Base-by-base conservation (phyloP, 2,797 vertebrate species). In the Acanthopagrus latus region DNA sequence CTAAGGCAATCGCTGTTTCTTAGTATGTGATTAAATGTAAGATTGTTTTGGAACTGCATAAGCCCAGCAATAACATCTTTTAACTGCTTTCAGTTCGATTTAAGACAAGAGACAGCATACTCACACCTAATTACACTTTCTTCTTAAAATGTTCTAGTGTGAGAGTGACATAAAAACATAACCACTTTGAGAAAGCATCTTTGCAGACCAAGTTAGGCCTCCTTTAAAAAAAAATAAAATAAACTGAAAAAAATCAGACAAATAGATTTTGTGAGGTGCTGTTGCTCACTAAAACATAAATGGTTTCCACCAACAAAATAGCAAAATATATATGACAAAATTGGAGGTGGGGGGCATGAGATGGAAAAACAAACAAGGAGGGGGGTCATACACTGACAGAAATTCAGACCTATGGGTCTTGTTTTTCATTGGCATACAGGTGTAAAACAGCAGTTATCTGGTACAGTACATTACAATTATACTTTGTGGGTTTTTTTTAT, bases 281-380 rank as follows among this genome's bases (percentile, higher is more conserved):
- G 5, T 23, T 59, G 50, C 0, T 48, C 12, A 38, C n/a, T 27
- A 20, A 7, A 13, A 58, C 29, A 3, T n/a, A 55, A 63, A 33
- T 47, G 21, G 18, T 29, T 48, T 43, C 9, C n/a, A 25, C 0
- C 46, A 1, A 52, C 16, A 54, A 27, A 18, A 6, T 2, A 43
- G 0, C 10, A 62, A 29, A 59, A 64, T 4, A 2, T 4, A 2
- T 4, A 20, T 43, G n/a, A 66, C 21, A 67, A 57, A 27, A 52
- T 13, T 0, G 41, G 44, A 46, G 10, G 5, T 16, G 13, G 43
- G 43, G 43, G 43, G 9, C 38, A 38, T 50, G 55, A 44, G 47
- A 78, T 75, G 71, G 65, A 44, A 63, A 71, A 55, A 27, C 16
- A 75, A 55, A 58, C 23, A 43, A 43, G 48, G 43, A 10, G 17